Conservation (phyloP, 2,888 invertebrate species). For the Autographa pulchrina region DNA sequence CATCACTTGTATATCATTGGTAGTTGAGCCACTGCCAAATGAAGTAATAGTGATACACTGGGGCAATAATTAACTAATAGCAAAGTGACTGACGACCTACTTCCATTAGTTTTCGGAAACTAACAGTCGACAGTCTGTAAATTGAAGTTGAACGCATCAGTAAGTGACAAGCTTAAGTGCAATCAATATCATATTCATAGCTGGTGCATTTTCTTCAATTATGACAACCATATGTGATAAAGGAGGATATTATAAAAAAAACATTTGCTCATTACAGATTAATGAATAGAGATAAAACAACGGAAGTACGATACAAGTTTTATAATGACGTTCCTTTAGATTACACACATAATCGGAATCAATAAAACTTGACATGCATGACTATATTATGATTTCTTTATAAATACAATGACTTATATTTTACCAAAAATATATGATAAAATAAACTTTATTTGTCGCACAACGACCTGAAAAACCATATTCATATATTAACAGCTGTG, state of each 20-base stretch:
- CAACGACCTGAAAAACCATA: slow-evolving; percentile 7
- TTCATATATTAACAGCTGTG: slow-evolving; percentile 42
- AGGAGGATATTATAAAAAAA: neutral
- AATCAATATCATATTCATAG: neutral
- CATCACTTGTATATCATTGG: slow-evolving; percentile 38
- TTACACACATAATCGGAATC: slow-evolving; percentile 21
- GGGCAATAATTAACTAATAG: slow-evolving; percentile 46
- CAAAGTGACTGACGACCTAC: slow-evolving; percentile 45
- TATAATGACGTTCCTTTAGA: neutral
- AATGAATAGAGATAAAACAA: slow-evolving; percentile 10
- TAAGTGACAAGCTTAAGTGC: slow-evolving; percentile 3
- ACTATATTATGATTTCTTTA: slow-evolving; percentile 9
- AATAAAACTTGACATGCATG: slow-evolving; percentile 5
- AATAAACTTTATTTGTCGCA: neutral
- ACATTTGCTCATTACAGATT: slow-evolving; percentile 1
- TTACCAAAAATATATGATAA: neutral
- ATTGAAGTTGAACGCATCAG: slow-evolving; percentile 20
- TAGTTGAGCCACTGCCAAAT: slow-evolving; percentile 53
- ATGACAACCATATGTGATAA: neutral
- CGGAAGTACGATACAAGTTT: slow-evolving; percentile 10
- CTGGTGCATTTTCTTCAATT: neutral
- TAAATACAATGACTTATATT: neutral
- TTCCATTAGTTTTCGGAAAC: slow-evolving; percentile 41
- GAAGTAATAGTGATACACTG: slow-evolving; percentile 36
- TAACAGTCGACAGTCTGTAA: slow-evolving; percentile 12